Evolutionary conservation across 2,113 vertebrate genomes (phyloP), one percentile per base, ranked within the genome.

Genomic region (Piprites chloris): DNA sequence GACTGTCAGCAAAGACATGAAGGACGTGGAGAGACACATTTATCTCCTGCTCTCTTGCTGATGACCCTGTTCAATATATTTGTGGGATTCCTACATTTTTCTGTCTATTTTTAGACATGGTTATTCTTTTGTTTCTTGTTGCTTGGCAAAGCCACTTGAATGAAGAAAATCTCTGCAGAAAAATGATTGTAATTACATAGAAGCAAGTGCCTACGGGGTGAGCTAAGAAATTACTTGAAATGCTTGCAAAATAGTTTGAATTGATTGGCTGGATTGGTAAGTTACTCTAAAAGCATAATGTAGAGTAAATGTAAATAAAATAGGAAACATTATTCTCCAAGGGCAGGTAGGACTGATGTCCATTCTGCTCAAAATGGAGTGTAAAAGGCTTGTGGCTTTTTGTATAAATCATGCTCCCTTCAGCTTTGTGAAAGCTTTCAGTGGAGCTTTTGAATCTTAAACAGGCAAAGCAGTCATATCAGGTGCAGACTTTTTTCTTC

Each of bases 91-190:
- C 85, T 88, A 42, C 33, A 7, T 67, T 50, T 93, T 91, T 5
- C 59, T 67, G 39, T 69, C 58, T 93, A 47, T 92, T 92, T 94
- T 92, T 89, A 92, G 85, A n/a, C 15, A 7, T 12, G 52, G 65
- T 94, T 96, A 35, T 93, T 89, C 89, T 93, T 96, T 97, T 94
- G 92, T 91, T 96, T 92, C 88, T 93, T 68, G 80, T 92, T 96
- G 90, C 93, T 93, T 96, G 93, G 92, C 69, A 93, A 96, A 95
- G 79, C 44, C 69, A 84, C 88, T 92, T 96, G 93, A 96, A 85
- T 77, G 87, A 95, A 79, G 68, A 85, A 96, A 96, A 92, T 85
- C 56, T 84, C 92, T 84, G 83, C 69, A 94, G 90, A 92, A 93
- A 89, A 96, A 84, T 90, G 24, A 90, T 94, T 85, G 76, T 96